phyloP scores from a whole-genome alignment of 1,140 invertebrate species.

The Drosophila seguyi region DNA sequence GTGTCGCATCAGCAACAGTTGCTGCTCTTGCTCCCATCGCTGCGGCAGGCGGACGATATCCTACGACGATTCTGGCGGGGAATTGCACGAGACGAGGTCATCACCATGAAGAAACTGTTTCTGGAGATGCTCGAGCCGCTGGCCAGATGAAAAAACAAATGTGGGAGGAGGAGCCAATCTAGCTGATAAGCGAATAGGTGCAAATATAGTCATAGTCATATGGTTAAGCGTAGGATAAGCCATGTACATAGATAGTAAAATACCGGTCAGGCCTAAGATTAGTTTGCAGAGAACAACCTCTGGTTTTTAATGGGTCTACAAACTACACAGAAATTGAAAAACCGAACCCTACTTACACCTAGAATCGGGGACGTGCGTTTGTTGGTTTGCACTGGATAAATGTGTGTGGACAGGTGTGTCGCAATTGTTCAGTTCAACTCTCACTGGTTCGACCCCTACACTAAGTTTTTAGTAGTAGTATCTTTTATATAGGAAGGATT shows the following conservation, averaged over 20 bases:
- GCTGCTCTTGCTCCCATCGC: slow-evolving; percentile 93
- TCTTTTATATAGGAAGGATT: background rate
- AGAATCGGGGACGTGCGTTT: slow-evolving; percentile 1
- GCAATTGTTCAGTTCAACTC: slow-evolving; percentile 6
- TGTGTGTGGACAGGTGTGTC: slow-evolving; percentile 11
- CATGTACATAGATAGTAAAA: slow-evolving; percentile 54
- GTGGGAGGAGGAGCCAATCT: slow-evolving; percentile 15
- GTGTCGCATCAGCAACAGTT: slow-evolving; percentile 92
- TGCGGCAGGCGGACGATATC: slow-evolving; percentile 95
- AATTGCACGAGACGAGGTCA: slow-evolving; percentile 94
- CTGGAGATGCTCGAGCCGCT: slow-evolving; percentile 95
- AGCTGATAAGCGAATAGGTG: slow-evolving; percentile 66
- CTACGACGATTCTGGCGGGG: slow-evolving; percentile 95
- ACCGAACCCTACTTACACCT: slow-evolving; percentile 33
- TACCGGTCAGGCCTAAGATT: slow-evolving; percentile 51
- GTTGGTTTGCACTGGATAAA: slow-evolving; percentile 7
- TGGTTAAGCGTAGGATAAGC: slow-evolving; percentile 63
- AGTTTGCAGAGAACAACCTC: slow-evolving; percentile 36
- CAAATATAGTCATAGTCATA: slow-evolving; percentile 70
- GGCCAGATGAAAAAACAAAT: slow-evolving; percentile 66
- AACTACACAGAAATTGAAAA: slow-evolving; percentile 36
- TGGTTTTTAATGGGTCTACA: slow-evolving; percentile 29
- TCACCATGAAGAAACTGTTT: slow-evolving; percentile 98
- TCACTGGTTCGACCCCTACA: background rate
- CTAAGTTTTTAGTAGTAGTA: background rate